Percentiles rank a stretch among this genome's conserved stretches.
Conservation (phyloP, 2,113 vertebrate species). For the Hemiscyllium ocellatum region DNA sequence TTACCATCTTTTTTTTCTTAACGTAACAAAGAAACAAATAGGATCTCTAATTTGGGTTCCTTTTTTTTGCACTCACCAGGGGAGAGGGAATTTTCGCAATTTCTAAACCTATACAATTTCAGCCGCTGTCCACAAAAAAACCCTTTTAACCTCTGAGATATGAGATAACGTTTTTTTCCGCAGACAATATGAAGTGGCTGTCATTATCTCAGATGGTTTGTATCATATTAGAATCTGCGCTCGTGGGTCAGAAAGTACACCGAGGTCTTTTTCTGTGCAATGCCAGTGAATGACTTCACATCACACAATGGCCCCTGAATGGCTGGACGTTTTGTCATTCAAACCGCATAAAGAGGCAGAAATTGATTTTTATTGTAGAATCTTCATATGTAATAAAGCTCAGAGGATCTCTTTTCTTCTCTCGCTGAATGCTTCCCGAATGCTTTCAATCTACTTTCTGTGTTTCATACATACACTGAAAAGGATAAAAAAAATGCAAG, state of each 20-base stretch:
- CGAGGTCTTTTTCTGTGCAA: conserved; percentile 79
- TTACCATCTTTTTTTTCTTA: not conserved
- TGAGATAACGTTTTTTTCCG: conserved; percentile 88
- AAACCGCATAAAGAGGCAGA: conserved; percentile 99
- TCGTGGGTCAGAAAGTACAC: conserved; percentile 87
- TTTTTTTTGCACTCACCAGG: not conserved
- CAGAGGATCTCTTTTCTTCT: conserved; percentile 99
- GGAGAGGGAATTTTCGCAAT: not conserved
- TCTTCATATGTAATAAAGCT: conserved; percentile 99
- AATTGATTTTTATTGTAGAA: conserved; percentile 99
- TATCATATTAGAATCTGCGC: conserved; percentile 99
- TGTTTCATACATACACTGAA: conserved; percentile 99
- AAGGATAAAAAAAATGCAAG: conserved; percentile 71
- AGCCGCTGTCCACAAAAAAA: conserved; percentile 83
- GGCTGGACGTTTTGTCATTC: conserved; percentile 99
- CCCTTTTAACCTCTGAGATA: conserved; percentile 93
- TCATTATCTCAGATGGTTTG: conserved; percentile 96
- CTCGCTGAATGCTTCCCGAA: conserved; percentile 97
- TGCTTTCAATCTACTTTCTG: conserved; percentile 98
- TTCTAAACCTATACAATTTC: conserved; percentile 57
- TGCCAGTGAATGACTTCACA: conserved; percentile 95
- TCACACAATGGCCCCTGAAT: conserved; percentile 94
- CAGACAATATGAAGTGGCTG: conserved; percentile 94
- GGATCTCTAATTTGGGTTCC: conserved; percentile 26
- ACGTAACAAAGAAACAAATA: conserved; percentile 30